Base-by-base conservation (phyloP, 2,888 invertebrate genomes). In the Tupiocoris notatus region DNA sequence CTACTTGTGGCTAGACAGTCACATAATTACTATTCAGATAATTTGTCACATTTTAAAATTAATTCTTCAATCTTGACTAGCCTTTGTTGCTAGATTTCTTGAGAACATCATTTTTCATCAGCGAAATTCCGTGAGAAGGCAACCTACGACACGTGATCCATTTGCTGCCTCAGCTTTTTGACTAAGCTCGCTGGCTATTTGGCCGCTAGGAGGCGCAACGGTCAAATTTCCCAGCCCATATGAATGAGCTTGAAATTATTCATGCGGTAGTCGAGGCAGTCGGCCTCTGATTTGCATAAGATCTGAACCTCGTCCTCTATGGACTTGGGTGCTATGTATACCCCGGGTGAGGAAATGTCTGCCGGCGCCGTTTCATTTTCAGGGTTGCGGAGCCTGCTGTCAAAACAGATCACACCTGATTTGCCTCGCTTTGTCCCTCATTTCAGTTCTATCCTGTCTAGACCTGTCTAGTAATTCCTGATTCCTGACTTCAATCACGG, bases 181-280 rank as follows among this genome's bases (percentile, higher is more conserved):
- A n/a, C n/a, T n/a, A n/a, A n/a, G n/a, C 39, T 39, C 39, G 39
- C 39, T 12, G 39, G 39, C 39, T 12, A 12, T 39, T 39, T 12
- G 39, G 39, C 12, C n/a, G n/a, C 25, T 65, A 65, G 65, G 23
- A 12, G 64, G 18, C 63, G 21, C 64, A n/a, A 22, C 23, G 64
- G 64, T 24, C 25, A 39, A 39, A 65, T 20, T 65, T 39, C 65
- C 65, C 65, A 39, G 25, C 25, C 17, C 65, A 20, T 65, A 65
- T 65, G 65, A 65, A 65, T 65, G 65, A 65, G 65, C 39, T n/a
- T 18, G 65, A 65, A 65, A 65, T 65, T 65, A 65, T 65, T 65
- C 65, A 65, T 65, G 65, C 39, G 39, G 65, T 25, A 24, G 65
- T 65, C 25, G 39, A 39, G 39, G 39, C 39, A 39, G 39, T 39